These are phyloP conservation scores for Panagrolaimus sp. DNA, from an alignment of 1,140 invertebrate genomes.

Conservation along the genomic window DNA sequence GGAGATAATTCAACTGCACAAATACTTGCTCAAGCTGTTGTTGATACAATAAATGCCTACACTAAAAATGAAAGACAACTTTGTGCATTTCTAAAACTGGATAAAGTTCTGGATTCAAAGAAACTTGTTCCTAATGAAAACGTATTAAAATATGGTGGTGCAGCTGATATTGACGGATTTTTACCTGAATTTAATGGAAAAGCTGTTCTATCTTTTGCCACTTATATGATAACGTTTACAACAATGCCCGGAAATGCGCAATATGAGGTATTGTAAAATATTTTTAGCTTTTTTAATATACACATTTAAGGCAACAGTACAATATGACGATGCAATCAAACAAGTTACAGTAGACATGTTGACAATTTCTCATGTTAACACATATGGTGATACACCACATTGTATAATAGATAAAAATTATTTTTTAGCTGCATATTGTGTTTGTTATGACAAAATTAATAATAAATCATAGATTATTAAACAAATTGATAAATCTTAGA, in stretches of 20 bases:
- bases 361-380: conserved; percentile 71
- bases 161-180: conserved; percentile 75
- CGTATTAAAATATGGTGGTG: conserved; percentile 69
- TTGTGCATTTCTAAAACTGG: conserved; percentile 65
- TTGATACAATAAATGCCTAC: conserved; percentile 66
- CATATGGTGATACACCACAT: conserved; percentile 70
- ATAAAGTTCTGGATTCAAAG: conserved; percentile 67
- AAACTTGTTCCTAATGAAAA: conserved; percentile 62
- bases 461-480: too few species aligned
- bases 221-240: conserved; percentile 73
- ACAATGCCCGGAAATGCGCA: conserved; percentile 70
- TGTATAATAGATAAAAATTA: conserved; percentile 67
- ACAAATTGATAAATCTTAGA: too few species aligned
- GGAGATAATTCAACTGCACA: conserved; percentile 48
- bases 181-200: conserved; percentile 68
- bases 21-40: conserved; percentile 62
- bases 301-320: conserved; percentile 51
- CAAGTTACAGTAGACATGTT: background rate
- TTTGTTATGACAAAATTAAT: conserved; percentile 29
- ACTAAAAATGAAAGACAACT: conserved; percentile 63
- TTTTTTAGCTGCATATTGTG: conserved; percentile 40
- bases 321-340: background rate
- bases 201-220: conserved; percentile 63
- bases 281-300: conserved; percentile 37
- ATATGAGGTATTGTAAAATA: conserved; percentile 68